phyloP scores from a whole-genome alignment of 2,888 invertebrate genomes.

The Tortricodes alternella region DNA sequence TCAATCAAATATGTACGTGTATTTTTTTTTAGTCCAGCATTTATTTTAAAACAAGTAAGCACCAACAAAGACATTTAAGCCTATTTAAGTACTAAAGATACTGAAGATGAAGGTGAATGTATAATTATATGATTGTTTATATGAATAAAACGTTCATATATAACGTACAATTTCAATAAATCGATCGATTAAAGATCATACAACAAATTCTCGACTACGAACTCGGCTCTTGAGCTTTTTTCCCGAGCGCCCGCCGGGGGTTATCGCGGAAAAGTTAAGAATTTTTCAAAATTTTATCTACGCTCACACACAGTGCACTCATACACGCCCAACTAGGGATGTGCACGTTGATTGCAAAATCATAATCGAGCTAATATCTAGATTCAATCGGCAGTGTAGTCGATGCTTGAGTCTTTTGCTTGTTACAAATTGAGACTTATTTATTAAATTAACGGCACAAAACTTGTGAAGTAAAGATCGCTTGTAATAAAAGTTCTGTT shows the following conservation, averaged over 20 bases:
- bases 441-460: slow-evolving; percentile 3
- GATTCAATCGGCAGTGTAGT: slow-evolving; percentile 40
- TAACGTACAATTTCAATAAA: too few species aligned
- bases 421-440: neutral
- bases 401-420: slow-evolving; percentile 37
- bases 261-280: slow-evolving; percentile 81
- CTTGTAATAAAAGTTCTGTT: slow-evolving; percentile 1
- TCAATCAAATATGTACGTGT: too few species aligned
- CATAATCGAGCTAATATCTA: slow-evolving; percentile 42
- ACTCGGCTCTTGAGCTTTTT: slow-evolving; percentile 69
- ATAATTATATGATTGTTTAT: too few species aligned
- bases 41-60: too few species aligned
- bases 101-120: too few species aligned
- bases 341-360: slow-evolving; percentile 37
- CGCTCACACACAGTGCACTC: slow-evolving; percentile 58
- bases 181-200: too few species aligned
- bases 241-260: slow-evolving; percentile 63
- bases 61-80: too few species aligned
- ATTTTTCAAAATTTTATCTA: slow-evolving; percentile 83
- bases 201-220: slow-evolving; percentile 51
- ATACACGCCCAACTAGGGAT: slow-evolving; percentile 63
- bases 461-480: slow-evolving; percentile 18
- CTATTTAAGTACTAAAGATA: too few species aligned
- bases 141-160: too few species aligned
- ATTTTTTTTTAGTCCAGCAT: too few species aligned